Evolutionary conservation across 2,113 vertebrate genomes (phyloP), one percentile per base, ranked within the genome.

Genomic region (Phylloscopus trochiloides): DNA sequence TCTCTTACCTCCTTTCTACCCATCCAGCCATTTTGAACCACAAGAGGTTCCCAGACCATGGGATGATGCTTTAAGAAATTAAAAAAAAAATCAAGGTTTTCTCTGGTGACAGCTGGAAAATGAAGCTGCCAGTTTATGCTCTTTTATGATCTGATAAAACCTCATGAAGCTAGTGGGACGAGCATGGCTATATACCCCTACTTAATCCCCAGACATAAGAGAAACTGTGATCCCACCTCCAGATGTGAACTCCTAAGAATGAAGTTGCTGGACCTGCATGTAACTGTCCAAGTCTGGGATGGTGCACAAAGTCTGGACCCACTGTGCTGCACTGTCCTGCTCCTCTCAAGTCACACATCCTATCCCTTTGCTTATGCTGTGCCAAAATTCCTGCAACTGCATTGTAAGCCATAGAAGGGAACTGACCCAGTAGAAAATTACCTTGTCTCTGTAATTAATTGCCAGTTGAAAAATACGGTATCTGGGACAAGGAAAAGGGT

Each of bases 1-100:
- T 83, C 24, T 88, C 54, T 94, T 63, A 40, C 21, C 34, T 91
- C 18, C 72, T 90, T 94, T 90, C 47, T 29, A 66, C 22, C 17
- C 31, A 58, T 76, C 74, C 47, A 92, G 55, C 12, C 59, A 72
- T 81, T 94, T 77, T 17, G 10, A 79, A 70, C 31, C 11, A 6
- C 17, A 51, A 71, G 34, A 94, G 82, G 18, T 54, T 88, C 54
- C 18, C 26, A 58, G 38, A 76, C 67, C 28, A 34, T 3, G 1
- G 38, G 6, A 17, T 73, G 6, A 17, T 73, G 22, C 29, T 82
- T 76, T 70, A 83, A 26, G 38, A 90, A 94, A 80, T 29, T 86
- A 20, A 38, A 38, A 91, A 38, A 91, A 91, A 85, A 42, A 85
- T 19, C 36, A 86, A 38, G 52, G 18, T 76, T 29, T n/a, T 43